A percentile compares a stretch with the other conserved stretches of the same genome.
These are phyloP conservation scores for Ennomos quercinarius DNA, from an alignment of 2,888 invertebrate genomes.

Conservation along the genomic window DNA sequence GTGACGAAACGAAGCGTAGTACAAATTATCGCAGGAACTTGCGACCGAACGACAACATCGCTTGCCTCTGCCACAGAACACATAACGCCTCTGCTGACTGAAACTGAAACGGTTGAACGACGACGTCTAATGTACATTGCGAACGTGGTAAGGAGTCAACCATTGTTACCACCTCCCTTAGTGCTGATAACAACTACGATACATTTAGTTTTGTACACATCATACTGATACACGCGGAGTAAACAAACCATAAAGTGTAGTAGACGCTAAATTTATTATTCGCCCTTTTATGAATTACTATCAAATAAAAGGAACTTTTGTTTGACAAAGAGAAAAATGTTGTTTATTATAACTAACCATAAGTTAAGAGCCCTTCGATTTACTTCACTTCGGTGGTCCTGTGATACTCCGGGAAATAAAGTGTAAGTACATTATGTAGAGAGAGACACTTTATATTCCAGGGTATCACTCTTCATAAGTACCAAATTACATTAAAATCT, in stretches of 20 bases:
- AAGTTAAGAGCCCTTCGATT: no score
- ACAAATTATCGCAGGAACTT: slow-evolving; percentile 14
- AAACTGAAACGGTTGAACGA: slow-evolving; percentile 35
- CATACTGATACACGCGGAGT: slow-evolving; percentile 49
- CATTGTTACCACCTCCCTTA: slow-evolving; percentile 21
- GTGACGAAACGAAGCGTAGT: slow-evolving; percentile 30
- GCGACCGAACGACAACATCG: slow-evolving; percentile 7
- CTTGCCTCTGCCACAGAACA: no score
- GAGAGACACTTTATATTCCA: no score
- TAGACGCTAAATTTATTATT: slow-evolving; percentile 31
- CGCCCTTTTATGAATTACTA: slow-evolving; percentile 21
- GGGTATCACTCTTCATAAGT: no score
- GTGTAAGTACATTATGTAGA: no score
- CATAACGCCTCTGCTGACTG: slow-evolving; percentile 29
- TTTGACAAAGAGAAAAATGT: no score
- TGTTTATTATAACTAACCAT: no score
- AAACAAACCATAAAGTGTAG: slow-evolving; percentile 50
- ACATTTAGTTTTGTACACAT: slow-evolving; percentile 29
- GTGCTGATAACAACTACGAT: slow-evolving; percentile 68
- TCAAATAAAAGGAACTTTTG: neutral
- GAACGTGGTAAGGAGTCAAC: slow-evolving; percentile 53
- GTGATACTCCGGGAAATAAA: no score
- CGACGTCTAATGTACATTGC: slow-evolving; percentile 11
- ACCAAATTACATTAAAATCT: no score
- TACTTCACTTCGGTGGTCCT: no score